These are phyloP conservation scores for Drosophila sechellia DNA, from an alignment of 1,140 invertebrate genomes.

Conservation along the genomic window DNA sequence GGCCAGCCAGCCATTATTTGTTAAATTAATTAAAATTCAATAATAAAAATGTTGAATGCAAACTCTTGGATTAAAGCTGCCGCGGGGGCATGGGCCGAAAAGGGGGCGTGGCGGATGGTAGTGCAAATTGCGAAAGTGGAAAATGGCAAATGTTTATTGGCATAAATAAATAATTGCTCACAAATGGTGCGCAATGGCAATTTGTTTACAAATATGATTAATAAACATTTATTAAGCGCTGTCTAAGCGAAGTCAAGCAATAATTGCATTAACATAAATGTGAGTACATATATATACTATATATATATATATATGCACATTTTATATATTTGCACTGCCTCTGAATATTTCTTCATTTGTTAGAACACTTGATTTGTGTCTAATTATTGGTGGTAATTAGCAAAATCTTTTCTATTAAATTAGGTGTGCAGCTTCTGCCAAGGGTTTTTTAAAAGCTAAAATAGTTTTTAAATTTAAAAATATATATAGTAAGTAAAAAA, in stretches of 20 bases:
- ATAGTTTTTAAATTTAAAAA: background rate
- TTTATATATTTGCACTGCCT: background rate
- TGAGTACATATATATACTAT: conserved; percentile 2
- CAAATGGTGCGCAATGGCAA: conserved; percentile 67
- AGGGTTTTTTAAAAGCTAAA: too few relatives aligned
- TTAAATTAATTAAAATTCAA: conserved; percentile 80
- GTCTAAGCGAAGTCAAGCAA: conserved; percentile 24
- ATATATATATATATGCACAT: background rate
- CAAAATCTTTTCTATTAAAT: background rate
- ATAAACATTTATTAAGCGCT: conserved; percentile 67
- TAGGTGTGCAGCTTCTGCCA: background rate
- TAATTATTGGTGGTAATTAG: conserved; percentile 17
- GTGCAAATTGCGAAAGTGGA: conserved; percentile 17
- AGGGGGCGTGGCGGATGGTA: conserved; percentile 2
- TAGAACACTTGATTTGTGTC: conserved; percentile 21
- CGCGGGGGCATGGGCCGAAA: background rate
- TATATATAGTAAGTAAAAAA: background rate
- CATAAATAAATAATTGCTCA: conserved; percentile 69
- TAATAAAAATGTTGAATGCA: conserved; percentile 73
- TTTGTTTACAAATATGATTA: conserved; percentile 74
- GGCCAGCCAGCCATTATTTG: conserved; percentile 47
- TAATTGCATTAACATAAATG: conserved; percentile 41
- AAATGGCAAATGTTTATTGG: conserved; percentile 61
- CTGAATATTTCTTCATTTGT: conserved; percentile 23
- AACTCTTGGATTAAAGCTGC: conserved; percentile 57